Evolutionary conservation across 1,140 invertebrate species (phyloP).

Genomic region (Paralvinella palmiformis): DNA sequence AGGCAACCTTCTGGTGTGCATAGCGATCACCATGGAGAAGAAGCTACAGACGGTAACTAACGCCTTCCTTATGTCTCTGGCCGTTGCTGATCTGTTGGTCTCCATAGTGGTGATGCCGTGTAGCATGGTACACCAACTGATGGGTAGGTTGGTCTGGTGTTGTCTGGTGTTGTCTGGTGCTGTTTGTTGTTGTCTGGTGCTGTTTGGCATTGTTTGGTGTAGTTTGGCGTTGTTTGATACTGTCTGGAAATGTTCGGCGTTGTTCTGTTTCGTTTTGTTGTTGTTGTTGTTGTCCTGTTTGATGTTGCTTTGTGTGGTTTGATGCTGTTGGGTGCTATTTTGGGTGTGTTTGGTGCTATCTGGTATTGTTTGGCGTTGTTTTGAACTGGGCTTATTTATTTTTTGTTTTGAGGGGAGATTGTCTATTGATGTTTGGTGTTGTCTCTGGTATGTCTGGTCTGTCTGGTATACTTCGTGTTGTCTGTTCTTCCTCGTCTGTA

Average conservation of each 20-base stretch:
- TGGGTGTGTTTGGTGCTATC: too few species aligned
- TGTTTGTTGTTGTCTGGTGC: not conserved
- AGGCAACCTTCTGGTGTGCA: conserved; percentile 43
- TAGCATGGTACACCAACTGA: conserved; percentile 75
- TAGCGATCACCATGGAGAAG: conserved; percentile 42
- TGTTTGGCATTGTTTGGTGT: too few species aligned
- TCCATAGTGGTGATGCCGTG: conserved; percentile 85
- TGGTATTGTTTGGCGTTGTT: too few species aligned
- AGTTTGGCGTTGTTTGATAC: too few species aligned
- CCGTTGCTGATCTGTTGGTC: conserved; percentile 46
- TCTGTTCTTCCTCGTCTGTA: too few species aligned
- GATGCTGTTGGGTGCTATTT: too few species aligned
- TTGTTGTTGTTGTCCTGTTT: not conserved
- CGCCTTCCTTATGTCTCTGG: conserved; percentile 47
- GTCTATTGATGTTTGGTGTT: too few species aligned
- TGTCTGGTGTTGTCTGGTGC: not conserved
- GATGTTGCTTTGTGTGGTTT: not conserved
- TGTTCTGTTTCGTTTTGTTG: not conserved
- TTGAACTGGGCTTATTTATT: too few species aligned
- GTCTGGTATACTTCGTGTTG: too few species aligned
- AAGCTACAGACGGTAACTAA: conserved; percentile 47
- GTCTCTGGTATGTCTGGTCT: too few species aligned
- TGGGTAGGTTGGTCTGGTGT: conserved; percentile 62
- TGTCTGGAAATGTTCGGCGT: too few species aligned
- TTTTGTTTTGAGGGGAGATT: too few species aligned